A percentile compares a stretch with the other conserved stretches of the same genome.
Evolutionary conservation across 2,888 invertebrate species (phyloP).

Genomic region (Alloplasta piceator): DNA sequence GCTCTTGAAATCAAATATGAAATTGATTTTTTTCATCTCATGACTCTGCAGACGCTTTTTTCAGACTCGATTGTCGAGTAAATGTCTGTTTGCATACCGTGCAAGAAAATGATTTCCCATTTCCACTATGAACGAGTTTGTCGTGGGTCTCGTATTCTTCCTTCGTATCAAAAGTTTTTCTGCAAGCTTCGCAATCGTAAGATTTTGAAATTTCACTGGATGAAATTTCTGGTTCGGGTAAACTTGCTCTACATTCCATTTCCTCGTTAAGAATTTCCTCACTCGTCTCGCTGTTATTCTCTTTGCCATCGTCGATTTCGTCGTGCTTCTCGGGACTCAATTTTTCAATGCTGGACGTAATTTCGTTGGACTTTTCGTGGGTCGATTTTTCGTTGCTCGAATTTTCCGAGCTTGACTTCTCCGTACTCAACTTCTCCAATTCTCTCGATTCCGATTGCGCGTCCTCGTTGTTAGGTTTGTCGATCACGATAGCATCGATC

Average conservation of each 20-base stretch:
- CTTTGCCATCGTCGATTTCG: neutral
- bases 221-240: conserved; percentile 6
- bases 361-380: conserved; percentile 11
- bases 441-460: conserved; percentile 4
- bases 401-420: conserved; percentile 14
- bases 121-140: conserved; percentile 85
- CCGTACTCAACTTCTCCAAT: conserved; percentile 2
- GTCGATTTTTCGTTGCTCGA: conserved; percentile 12
- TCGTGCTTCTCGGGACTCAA: conserved; percentile 12
- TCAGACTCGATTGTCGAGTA: conserved; percentile 87
- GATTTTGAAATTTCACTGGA: conserved; percentile 64
- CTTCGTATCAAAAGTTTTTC: conserved; percentile 86
- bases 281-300: conserved; percentile 12
- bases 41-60: conserved; percentile 85
- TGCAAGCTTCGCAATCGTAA: conserved; percentile 85
- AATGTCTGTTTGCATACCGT: conserved; percentile 86
- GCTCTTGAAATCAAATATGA: neutral
- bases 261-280: conserved; percentile 42
- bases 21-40: conserved; percentile 67
- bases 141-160: conserved; percentile 86
- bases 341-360: conserved; percentile 11
- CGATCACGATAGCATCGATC: conserved; percentile 79
- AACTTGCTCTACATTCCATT: neutral
- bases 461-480: conserved; percentile 40
- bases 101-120: conserved; percentile 85